Percentiles rank a stretch among this genome's conserved stretches.
Conservation (phyloP, 1,140 invertebrate genomes). For the Grapholita molesta region DNA sequence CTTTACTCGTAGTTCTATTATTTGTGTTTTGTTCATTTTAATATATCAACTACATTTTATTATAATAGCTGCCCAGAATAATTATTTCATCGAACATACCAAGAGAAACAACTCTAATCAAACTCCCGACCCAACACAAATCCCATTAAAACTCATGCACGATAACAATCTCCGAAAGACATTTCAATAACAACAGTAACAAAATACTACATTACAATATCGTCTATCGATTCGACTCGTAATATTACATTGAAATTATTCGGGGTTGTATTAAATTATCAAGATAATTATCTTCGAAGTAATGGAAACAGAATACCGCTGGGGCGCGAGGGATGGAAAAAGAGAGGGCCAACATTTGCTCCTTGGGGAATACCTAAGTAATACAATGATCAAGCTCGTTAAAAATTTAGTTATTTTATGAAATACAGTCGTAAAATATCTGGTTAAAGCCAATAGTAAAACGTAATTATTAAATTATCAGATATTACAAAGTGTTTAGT, state of each 20-base stretch:
- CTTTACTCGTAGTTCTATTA: too few relatives aligned
- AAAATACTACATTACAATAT: background rate
- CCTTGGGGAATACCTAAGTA: background rate
- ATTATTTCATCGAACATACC: background rate
- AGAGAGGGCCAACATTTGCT: background rate
- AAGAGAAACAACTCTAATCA: background rate
- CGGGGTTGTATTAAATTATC: conserved; percentile 2
- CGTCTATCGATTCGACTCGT: background rate
- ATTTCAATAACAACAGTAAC: background rate
- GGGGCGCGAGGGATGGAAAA: background rate
- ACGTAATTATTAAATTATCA: too few relatives aligned
- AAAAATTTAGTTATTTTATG: background rate
- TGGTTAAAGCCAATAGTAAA: too few relatives aligned
- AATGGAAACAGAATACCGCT: conserved; percentile 3
- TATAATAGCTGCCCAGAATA: background rate
- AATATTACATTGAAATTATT: conserved; percentile 11
- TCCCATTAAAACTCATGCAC: background rate
- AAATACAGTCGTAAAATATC: background rate
- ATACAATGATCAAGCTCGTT: background rate
- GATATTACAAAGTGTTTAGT: too few relatives aligned
- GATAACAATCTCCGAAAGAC: background rate
- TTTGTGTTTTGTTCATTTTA: too few relatives aligned
- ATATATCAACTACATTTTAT: too few relatives aligned
- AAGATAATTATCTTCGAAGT: conserved; percentile 2
- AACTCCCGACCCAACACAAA: background rate